Conservation (phyloP, 2,797 vertebrate genomes). For the Cossypha caffra region DNA sequence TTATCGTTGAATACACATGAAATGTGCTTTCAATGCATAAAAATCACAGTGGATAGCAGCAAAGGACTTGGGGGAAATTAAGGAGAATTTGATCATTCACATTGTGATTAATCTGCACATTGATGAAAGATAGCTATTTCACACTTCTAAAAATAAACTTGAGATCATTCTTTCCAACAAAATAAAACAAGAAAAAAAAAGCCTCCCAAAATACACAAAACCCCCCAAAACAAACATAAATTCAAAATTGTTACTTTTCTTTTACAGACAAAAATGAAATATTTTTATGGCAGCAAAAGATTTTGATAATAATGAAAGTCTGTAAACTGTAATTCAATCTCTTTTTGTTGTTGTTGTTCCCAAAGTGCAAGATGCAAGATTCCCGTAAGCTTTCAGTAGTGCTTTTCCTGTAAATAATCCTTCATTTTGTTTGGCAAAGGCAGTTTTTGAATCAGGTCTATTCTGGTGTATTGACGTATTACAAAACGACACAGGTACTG, state of each 20-base stretch:
- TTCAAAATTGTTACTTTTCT: constrained; percentile 67
- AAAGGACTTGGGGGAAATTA: constrained; percentile 74
- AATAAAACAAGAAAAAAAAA: constrained; percentile 40
- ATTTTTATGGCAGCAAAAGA: constrained; percentile 83
- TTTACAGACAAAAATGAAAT: constrained; percentile 80
- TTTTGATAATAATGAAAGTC: constrained; percentile 80
- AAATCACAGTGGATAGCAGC: constrained; percentile 87
- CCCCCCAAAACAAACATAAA: constrained; percentile 45
- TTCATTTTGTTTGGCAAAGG: constrained; percentile 99
- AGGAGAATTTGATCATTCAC: constrained; percentile 79
- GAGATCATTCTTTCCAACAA: constrained; percentile 66
- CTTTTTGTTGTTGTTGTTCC: constrained; percentile 83
- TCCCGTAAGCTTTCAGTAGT: constrained; percentile 92
- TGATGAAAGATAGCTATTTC: constrained; percentile 77
- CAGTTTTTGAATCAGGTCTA: constrained; percentile 99
- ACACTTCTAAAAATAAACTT: constrained; percentile 72
- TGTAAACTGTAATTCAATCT: constrained; percentile 92
- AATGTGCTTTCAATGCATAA: constrained; percentile 85
- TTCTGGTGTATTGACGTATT: constrained; percentile 97
- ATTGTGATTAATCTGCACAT: constrained; percentile 81
- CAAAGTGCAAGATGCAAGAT: constrained; percentile 94
- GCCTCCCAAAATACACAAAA: constrained; percentile 36
- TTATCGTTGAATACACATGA: constrained; percentile 78
- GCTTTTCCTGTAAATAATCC: constrained; percentile 99
- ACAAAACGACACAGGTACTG: constrained; percentile 99